Evolutionary conservation across 2,888 invertebrate genomes (phyloP).

Genomic region (Cryptus armator): DNA sequence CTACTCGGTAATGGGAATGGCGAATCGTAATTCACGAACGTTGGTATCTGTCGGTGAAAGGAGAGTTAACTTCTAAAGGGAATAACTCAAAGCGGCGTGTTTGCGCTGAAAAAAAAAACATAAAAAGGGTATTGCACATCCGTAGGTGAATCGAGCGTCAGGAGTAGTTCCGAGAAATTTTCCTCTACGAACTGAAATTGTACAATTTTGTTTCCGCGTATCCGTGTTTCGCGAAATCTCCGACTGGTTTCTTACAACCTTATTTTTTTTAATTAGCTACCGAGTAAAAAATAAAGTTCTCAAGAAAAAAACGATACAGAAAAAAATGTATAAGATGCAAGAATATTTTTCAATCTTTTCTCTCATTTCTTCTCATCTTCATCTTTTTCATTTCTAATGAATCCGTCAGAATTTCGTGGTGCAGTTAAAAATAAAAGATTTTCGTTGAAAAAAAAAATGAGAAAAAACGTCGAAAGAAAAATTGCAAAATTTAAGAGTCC

Average conservation of each 20-base stretch:
- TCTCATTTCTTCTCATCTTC: no score
- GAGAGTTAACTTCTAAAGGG: no score
- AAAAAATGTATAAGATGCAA: neutral
- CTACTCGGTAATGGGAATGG: neutral
- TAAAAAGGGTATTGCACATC: neutral
- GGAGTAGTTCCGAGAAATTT: neutral
- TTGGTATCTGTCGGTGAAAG: no score
- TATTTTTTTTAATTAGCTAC: slow-evolving; percentile 1
- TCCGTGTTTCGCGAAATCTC: neutral
- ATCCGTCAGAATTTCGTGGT: no score
- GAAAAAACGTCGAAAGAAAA: neutral
- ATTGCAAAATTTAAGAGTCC: neutral
- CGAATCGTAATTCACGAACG: neutral
- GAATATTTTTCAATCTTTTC: neutral
- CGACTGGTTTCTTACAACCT: no score
- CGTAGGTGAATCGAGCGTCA: neutral
- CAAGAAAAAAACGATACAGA: no score
- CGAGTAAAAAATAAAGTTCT: neutral
- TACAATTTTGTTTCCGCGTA: neutral
- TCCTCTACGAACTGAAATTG: neutral
- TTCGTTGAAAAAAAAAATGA: no score
- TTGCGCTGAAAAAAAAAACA: no score
- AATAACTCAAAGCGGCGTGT: no score
- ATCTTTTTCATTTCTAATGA: no score
- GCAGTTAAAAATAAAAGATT: no score